phyloP scores from a whole-genome alignment of 1,140 invertebrate species.

The Drosophila equinoxialis region DNA sequence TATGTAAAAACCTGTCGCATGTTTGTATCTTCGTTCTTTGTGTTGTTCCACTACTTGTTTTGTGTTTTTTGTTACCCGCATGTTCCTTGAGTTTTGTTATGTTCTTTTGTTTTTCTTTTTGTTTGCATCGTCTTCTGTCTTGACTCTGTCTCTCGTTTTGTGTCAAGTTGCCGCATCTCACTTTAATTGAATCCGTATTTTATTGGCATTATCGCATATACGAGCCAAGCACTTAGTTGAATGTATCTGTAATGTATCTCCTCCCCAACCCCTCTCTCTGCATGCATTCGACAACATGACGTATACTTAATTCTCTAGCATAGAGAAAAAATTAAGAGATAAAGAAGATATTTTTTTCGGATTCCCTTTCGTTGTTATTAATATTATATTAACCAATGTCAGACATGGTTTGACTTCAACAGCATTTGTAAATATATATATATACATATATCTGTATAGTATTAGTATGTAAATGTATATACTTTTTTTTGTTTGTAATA shows the following conservation, averaged over 20 bases:
- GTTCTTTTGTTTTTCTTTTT: slow-evolving; percentile 6
- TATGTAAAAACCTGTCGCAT: slow-evolving; percentile 67
- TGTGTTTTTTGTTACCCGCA: slow-evolving; percentile 21
- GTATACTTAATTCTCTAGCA: slow-evolving; percentile 44
- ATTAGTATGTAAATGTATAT: slow-evolving; percentile 1
- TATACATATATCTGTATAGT: no score
- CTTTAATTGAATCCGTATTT: slow-evolving; percentile 77
- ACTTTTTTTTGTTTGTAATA: slow-evolving; percentile 48
- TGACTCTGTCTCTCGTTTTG: slow-evolving; percentile 6
- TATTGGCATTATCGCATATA: slow-evolving; percentile 65
- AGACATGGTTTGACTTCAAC: slow-evolving; percentile 20
- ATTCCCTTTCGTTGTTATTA: slow-evolving; percentile 19
- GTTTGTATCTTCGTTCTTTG: slow-evolving; percentile 28
- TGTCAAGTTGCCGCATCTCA: slow-evolving; percentile 35
- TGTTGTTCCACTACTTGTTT: slow-evolving; percentile 37
- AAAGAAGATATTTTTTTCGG: slow-evolving; percentile 4
- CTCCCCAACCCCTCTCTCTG: slow-evolving; percentile 3
- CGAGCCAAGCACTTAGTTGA: slow-evolving; percentile 56
- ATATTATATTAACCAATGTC: slow-evolving; percentile 18
- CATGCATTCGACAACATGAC: slow-evolving; percentile 35
- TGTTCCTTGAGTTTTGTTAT: slow-evolving; percentile 39
- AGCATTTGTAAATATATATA: neutral
- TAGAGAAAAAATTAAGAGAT: neutral
- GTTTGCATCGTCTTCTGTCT: slow-evolving; percentile 33
- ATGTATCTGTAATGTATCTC: slow-evolving; percentile 13